Conservation (phyloP, 1,140 invertebrate genomes). For the Cyclina sinensis region DNA sequence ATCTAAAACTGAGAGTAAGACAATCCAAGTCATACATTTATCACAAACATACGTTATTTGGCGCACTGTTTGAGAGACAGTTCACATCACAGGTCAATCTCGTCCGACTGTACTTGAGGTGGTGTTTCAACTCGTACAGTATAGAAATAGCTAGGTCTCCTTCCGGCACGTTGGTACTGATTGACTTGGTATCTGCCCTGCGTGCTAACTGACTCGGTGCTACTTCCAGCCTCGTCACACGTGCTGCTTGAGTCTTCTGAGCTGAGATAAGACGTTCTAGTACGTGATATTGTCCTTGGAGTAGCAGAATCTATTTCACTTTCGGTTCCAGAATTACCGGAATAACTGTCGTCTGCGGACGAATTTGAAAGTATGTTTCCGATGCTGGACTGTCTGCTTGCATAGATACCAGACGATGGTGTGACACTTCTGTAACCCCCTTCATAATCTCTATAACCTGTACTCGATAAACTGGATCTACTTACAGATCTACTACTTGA, state of each 20-base stretch:
- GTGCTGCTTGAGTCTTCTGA: slow-evolving; percentile 20
- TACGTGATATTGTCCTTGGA: not conserved
- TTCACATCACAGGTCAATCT: slow-evolving; percentile 40
- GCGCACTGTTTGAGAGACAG: too few species aligned
- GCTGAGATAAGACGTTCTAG: not conserved
- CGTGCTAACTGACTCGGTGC: slow-evolving; percentile 34
- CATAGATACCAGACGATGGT: not conserved
- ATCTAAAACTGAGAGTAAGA: too few species aligned
- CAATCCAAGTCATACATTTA: too few species aligned
- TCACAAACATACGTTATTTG: too few species aligned
- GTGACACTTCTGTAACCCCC: not conserved
- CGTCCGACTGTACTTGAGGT: not conserved
- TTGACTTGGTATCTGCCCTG: not conserved
- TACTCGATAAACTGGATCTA: slow-evolving; percentile 6
- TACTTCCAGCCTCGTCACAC: slow-evolving; percentile 11
- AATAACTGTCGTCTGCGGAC: slow-evolving; percentile 1
- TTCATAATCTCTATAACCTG: not conserved
- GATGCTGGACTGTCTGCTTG: not conserved
- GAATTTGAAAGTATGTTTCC: not conserved
- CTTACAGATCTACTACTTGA: not conserved
- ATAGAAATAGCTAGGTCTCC: slow-evolving; percentile 42
- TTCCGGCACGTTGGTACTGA: not conserved
- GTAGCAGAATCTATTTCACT: slow-evolving; percentile 20
- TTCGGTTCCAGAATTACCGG: slow-evolving; percentile 45
- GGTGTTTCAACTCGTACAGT: not conserved